These are phyloP conservation scores for Cephalopachus bancanus DNA, from an alignment of 2,797 vertebrate species.

Conservation along the genomic window DNA sequence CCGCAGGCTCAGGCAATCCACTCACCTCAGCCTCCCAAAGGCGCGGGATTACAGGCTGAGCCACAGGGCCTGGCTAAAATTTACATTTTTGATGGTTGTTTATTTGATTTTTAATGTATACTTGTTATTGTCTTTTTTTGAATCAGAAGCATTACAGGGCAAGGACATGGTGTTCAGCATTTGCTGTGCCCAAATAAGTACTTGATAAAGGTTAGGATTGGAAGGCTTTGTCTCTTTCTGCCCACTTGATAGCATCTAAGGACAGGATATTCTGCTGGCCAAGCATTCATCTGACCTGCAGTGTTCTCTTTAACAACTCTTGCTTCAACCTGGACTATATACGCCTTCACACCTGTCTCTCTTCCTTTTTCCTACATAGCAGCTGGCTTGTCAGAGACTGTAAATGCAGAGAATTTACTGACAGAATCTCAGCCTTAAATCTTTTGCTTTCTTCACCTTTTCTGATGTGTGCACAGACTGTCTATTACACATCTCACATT, in stretches of 20 bases:
- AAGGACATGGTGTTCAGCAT: not conserved
- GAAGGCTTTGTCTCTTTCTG: not conserved
- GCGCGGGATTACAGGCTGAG: too few relatives aligned
- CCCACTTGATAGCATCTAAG: not conserved
- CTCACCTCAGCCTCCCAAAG: too few relatives aligned
- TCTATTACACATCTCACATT: not conserved
- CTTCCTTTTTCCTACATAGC: not conserved
- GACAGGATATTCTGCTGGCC: not conserved
- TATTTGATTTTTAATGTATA: not conserved
- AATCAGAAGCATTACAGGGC: not conserved
- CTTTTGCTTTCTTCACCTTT: conserved; percentile 52
- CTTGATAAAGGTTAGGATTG: not conserved
- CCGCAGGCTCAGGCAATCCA: too few relatives aligned
- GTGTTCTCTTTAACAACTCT: not conserved
- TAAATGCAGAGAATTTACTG: conserved; percentile 45
- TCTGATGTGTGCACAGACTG: not conserved
- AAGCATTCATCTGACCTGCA: not conserved
- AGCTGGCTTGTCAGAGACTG: not conserved
- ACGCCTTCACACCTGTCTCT: not conserved
- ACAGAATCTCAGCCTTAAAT: conserved; percentile 31
- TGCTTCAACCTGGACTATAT: not conserved
- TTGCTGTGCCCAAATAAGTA: not conserved
- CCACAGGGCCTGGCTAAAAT: not conserved
- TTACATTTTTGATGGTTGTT: not conserved
- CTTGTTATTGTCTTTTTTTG: not conserved